These are phyloP conservation scores for Cryptus viduatorius DNA, from an alignment of 2,888 invertebrate genomes.

Conservation along the genomic window DNA sequence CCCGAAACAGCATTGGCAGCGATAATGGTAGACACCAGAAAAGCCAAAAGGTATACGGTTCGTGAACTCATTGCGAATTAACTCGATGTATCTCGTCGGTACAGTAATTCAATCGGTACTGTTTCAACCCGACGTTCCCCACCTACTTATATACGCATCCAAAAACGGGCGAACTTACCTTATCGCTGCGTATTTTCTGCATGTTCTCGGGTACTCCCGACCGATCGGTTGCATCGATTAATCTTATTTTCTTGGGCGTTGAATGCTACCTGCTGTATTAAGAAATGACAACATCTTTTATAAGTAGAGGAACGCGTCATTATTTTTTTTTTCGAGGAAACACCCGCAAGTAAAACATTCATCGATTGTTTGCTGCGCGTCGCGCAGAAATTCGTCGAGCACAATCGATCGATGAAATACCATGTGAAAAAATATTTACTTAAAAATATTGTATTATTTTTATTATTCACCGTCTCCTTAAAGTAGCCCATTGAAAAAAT, in stretches of 20 bases:
- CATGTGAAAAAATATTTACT: too few species aligned
- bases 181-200: constrained; percentile 1
- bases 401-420: too few species aligned
- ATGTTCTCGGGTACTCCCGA: background rate
- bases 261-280: too few species aligned
- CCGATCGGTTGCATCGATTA: background rate
- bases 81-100: background rate
- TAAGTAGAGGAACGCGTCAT: too few species aligned
- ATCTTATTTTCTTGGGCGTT: background rate
- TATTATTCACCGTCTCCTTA: too few species aligned
- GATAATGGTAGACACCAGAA: constrained; percentile 40
- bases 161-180: constrained; percentile 1
- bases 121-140: background rate
- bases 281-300: too few species aligned
- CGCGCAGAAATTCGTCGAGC: too few species aligned
- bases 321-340: too few species aligned
- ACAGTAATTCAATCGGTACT: background rate
- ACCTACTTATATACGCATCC: constrained; percentile 18
- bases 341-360: too few species aligned
- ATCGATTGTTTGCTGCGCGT: too few species aligned
- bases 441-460: too few species aligned
- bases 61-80: constrained; percentile 35
- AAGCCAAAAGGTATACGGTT: constrained; percentile 55
- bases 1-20: constrained; percentile 50
- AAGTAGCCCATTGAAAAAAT: too few species aligned